These are phyloP conservation scores for Lampropteryx suffumata DNA, from an alignment of 2,888 invertebrate genomes.

Conservation along the genomic window DNA sequence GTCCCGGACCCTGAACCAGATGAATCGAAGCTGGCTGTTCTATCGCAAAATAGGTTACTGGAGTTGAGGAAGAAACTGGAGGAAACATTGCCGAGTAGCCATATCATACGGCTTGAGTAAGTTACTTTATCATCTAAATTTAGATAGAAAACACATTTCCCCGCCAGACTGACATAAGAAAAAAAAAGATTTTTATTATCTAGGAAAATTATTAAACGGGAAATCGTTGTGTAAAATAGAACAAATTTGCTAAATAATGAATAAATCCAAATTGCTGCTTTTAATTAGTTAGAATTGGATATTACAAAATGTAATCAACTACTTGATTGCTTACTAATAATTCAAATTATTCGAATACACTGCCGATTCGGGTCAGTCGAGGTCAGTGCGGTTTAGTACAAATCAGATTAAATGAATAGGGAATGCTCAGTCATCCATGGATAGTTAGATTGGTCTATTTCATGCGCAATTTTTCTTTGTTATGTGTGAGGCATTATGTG, in stretches of 20 bases:
- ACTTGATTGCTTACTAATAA: slow-evolving; percentile 2
- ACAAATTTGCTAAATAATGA: too few relatives aligned
- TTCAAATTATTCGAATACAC: slow-evolving; percentile 7
- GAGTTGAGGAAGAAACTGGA: slow-evolving; percentile 67
- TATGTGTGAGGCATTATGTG: too few relatives aligned
- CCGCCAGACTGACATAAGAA: too few relatives aligned
- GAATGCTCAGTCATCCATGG: too few relatives aligned
- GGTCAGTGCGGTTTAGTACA: slow-evolving; percentile 6
- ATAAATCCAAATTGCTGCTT: too few relatives aligned
- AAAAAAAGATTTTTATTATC: too few relatives aligned
- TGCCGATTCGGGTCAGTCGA: slow-evolving; percentile 6
- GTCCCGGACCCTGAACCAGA: slow-evolving; percentile 62
- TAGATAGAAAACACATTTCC: too few relatives aligned
- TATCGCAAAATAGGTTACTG: slow-evolving; percentile 66
- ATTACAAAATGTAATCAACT: slow-evolving; percentile 1
- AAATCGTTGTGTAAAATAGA: too few relatives aligned
- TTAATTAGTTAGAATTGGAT: not conserved
- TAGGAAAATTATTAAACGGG: too few relatives aligned
- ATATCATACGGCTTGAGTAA: slow-evolving; percentile 78
- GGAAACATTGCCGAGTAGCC: slow-evolving; percentile 69
- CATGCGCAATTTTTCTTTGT: not conserved
- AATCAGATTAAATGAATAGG: slow-evolving; percentile 11
- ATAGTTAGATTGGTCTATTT: not conserved
- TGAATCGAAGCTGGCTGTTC: slow-evolving; percentile 59
- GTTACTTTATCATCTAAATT: slow-evolving; percentile 36